A percentile compares a stretch with the other conserved stretches of the same genome.
phyloP scores from a whole-genome alignment of 2,113 vertebrate genomes.

The Bolborhynchus lineola region DNA sequence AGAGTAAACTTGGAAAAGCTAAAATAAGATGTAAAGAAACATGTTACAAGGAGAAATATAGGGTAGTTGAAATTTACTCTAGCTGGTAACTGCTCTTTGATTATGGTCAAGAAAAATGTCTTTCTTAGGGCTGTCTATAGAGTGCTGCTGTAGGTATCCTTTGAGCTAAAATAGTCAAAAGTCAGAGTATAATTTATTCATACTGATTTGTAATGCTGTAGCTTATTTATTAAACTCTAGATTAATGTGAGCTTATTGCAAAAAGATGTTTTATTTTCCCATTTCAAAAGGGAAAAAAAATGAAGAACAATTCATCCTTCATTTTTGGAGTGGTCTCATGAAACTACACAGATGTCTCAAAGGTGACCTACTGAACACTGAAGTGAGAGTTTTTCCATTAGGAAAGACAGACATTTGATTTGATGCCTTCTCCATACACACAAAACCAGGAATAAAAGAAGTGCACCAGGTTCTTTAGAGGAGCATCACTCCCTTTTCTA shows the following conservation, averaged over 20 bases:
- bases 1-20: background rate
- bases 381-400: slow-evolving; percentile 9
- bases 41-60: background rate
- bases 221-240: background rate
- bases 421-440: background rate
- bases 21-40: background rate
- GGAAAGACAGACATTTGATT: background rate
- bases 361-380: background rate
- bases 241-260: background rate
- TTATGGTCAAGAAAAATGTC: background rate
- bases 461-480: background rate
- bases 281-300: background rate
- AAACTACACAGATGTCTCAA: background rate
- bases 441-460: background rate
- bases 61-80: background rate
- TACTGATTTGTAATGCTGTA: background rate
- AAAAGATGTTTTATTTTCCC: background rate
- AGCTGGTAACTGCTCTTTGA: background rate
- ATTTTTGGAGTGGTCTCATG: background rate
- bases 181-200: background rate
- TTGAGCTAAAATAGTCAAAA: background rate
- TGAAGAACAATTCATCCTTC: background rate
- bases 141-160: background rate
- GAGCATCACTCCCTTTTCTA: background rate
- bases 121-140: background rate